These are phyloP conservation scores for Adrianichthys oophorus DNA, from an alignment of 2,797 vertebrate genomes.

Conservation along the genomic window DNA sequence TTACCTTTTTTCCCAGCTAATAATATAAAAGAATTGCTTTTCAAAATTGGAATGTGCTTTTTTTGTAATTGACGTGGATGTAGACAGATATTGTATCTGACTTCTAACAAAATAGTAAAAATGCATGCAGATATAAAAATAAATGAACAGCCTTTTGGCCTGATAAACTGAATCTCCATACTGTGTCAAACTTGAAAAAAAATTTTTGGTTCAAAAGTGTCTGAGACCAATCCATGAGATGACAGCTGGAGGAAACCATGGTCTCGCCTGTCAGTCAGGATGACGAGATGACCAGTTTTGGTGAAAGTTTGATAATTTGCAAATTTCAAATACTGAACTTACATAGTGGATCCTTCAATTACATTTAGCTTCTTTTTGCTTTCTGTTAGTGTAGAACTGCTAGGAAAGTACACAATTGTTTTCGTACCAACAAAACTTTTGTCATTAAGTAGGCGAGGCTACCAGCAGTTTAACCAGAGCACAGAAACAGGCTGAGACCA, in stretches of 20 bases:
- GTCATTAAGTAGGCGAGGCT: constrained; percentile 57
- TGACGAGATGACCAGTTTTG: too few relatives aligned
- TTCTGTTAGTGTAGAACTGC: not conserved
- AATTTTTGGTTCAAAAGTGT: constrained; percentile 5
- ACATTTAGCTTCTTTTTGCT: too few relatives aligned
- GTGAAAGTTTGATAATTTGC: too few relatives aligned
- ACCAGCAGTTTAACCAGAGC: constrained; percentile 73
- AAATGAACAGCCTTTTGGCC: constrained; percentile 87
- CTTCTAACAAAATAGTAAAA: constrained; percentile 88
- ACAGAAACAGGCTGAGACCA: constrained; percentile 70
- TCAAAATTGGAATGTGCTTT: constrained; percentile 76
- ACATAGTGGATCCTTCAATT: too few relatives aligned
- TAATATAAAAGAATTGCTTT: constrained; percentile 88
- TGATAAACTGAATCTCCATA: constrained; percentile 96
- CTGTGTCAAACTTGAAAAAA: constrained; percentile 83
- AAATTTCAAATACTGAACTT: too few relatives aligned
- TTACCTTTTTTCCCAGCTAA: constrained; percentile 97
- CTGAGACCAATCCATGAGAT: constrained; percentile 1
- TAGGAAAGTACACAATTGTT: constrained; percentile 7
- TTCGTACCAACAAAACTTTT: constrained; percentile 48
- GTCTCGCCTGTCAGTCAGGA: too few relatives aligned
- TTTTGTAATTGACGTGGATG: constrained; percentile 80
- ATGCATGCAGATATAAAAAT: constrained; percentile 93
- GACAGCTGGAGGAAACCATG: not conserved
- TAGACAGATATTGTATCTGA: constrained; percentile 91